Evolutionary conservation across 92 coral and sea anemone genomes (phyloP).

Genomic region (Phenganax subtilis): DNA sequence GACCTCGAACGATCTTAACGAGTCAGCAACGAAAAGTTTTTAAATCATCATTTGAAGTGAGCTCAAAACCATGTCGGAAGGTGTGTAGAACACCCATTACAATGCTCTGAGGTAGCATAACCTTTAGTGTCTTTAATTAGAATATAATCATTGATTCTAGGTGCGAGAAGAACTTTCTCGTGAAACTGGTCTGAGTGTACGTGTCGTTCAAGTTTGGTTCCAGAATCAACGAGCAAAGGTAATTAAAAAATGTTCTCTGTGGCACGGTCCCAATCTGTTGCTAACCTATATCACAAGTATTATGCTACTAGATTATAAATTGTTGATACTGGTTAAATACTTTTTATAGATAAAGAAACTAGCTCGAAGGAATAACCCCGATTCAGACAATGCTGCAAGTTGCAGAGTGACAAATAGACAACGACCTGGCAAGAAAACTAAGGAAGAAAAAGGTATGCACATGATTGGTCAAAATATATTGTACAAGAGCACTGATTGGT

Average conservation of each 20-base stretch:
- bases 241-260: not conserved
- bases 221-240: constrained; percentile 99
- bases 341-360: constrained; percentile 78
- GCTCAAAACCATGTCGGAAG: constrained; percentile 99
- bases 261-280: too few relatives aligned
- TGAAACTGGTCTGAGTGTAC: constrained; percentile 96
- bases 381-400: constrained; percentile 94
- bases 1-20: constrained; percentile 93
- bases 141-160: constrained; percentile 28
- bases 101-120: too few relatives aligned
- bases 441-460: constrained; percentile 84
- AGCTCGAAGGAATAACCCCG: constrained; percentile 96
- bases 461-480: not conserved
- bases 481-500: not conserved
- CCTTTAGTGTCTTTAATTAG: too few relatives aligned
- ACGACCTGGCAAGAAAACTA: constrained; percentile 85
- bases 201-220: constrained; percentile 99
- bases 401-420: constrained; percentile 97
- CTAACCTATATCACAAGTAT: too few relatives aligned
- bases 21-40: constrained; percentile 97
- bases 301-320: not conserved
- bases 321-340: not conserved
- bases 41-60: constrained; percentile 97
- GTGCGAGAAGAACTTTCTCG: constrained; percentile 97
- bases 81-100: constrained; percentile 35